Evolutionary conservation across 2,797 vertebrate genomes (phyloP).

Genomic region (Jordanella pulchra): DNA sequence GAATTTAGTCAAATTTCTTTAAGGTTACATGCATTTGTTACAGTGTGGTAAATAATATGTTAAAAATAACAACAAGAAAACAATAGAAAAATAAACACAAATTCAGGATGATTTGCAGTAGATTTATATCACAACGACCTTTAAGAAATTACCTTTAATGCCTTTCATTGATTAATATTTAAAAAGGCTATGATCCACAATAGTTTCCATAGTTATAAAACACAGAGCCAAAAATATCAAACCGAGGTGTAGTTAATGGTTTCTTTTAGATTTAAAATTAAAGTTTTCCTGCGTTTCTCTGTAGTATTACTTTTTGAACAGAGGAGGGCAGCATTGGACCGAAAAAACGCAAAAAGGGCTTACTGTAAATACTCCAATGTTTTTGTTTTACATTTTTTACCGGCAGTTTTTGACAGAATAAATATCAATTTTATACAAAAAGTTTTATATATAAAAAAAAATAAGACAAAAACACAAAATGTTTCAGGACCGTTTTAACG

Average conservation of each 20-base stretch:
- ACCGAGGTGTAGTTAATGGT: neutral
- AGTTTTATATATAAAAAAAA: neutral
- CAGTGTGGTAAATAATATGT: no score
- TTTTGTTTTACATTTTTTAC: neutral
- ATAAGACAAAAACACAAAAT: neutral
- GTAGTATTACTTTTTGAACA: conserved; percentile 15
- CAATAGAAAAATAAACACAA: no score
- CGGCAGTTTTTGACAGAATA: no score
- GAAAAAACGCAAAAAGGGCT: neutral
- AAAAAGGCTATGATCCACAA: neutral
- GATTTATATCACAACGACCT: neutral
- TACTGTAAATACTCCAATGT: conserved; percentile 9
- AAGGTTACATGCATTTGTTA: neutral
- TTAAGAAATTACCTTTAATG: neutral
- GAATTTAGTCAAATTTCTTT: neutral
- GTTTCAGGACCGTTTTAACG: neutral
- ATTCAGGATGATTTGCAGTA: neutral
- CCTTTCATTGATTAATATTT: neutral
- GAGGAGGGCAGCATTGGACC: conserved; percentile 47
- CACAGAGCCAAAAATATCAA: neutral
- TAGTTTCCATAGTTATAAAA: neutral
- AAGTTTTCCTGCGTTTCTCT: neutral
- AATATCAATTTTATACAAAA: no score
- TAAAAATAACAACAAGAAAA: neutral
- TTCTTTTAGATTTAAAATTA: neutral